Evolutionary conservation across 2,113 vertebrate genomes (phyloP).

Genomic region (Ctenodactylus gundi): DNA sequence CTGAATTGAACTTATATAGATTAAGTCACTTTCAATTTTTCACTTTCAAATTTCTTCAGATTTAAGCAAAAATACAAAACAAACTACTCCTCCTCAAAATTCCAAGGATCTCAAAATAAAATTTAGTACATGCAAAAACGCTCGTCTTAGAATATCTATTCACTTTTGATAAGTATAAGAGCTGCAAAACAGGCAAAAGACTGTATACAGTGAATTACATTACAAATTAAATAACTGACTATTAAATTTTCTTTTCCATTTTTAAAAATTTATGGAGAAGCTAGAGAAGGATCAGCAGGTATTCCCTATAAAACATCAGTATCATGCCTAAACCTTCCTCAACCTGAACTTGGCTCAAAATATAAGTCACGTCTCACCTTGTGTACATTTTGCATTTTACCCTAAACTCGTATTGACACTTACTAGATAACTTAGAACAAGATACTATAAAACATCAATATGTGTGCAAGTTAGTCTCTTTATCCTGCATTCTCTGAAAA

Average conservation of each 20-base stretch:
- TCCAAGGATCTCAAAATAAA: conserved; percentile 21
- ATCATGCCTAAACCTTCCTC: neutral
- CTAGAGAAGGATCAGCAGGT: neutral
- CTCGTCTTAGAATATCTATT: conserved; percentile 4
- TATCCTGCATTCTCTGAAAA: conserved; percentile 33
- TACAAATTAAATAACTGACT: neutral
- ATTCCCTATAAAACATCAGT: neutral
- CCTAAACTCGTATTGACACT: neutral
- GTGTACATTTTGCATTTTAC: neutral
- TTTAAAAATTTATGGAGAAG: neutral
- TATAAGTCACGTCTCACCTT: neutral
- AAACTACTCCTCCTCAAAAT: neutral
- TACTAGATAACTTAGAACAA: neutral
- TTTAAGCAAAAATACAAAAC: conserved; percentile 27
- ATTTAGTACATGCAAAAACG: neutral
- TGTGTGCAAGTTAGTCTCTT: neutral
- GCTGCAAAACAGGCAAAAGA: neutral
- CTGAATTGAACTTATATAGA: neutral
- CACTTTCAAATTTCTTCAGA: conserved; percentile 22
- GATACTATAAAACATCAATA: neutral
- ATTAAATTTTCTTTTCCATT: neutral
- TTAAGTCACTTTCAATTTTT: conserved; percentile 32
- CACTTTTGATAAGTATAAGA: neutral
- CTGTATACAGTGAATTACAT: neutral
- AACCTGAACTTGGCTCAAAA: neutral